phyloP scores from a whole-genome alignment of 2,113 vertebrate species.

The Archilochus colubris region DNA sequence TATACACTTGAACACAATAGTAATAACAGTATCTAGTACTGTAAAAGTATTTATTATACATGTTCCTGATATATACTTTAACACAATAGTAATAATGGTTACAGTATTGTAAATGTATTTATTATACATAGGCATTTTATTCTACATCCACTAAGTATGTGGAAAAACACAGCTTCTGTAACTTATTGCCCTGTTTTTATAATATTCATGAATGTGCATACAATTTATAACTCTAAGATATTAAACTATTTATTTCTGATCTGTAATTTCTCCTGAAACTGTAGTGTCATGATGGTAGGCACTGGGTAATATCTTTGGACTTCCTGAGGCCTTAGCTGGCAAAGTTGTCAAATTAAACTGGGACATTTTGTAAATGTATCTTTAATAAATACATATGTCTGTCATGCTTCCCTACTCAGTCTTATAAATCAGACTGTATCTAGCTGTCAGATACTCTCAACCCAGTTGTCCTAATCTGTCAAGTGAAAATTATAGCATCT shows the following conservation, averaged over 20 bases:
- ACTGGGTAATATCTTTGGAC: not conserved
- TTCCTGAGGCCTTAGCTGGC: constrained; percentile 9
- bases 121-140: not conserved
- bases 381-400: constrained; percentile 66
- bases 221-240: not conserved
- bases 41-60: not conserved
- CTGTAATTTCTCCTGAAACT: not conserved
- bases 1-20: not conserved
- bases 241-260: not conserved
- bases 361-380: constrained; percentile 19
- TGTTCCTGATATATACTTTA: not conserved
- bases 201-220: not conserved
- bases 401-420: constrained; percentile 49
- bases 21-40: not conserved
- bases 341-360: constrained; percentile 51
- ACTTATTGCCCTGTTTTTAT: not conserved
- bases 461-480: constrained; percentile 48
- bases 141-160: not conserved
- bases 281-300: not conserved
- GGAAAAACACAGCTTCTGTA: not conserved
- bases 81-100: not conserved
- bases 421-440: constrained; percentile 57
- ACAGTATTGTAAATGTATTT: not conserved
- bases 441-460: constrained; percentile 52
- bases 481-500: constrained; percentile 57